phyloP scores from a whole-genome alignment of 2,888 invertebrate genomes.

The Dasypogon diadema region DNA sequence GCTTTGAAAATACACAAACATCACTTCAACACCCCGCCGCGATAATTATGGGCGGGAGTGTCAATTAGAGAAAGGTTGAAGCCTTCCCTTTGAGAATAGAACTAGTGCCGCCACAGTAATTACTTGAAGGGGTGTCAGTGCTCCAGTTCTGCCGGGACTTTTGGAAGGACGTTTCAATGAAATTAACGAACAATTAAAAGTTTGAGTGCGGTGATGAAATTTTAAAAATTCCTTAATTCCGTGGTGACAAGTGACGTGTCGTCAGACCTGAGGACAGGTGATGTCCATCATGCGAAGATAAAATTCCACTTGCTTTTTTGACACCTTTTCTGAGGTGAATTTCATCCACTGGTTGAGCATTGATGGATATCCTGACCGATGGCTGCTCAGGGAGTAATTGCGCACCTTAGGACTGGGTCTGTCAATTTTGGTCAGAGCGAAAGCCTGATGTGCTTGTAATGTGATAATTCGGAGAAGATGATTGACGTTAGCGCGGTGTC shows the following conservation, averaged over 20 bases:
- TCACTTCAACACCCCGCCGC: slow-evolving; percentile 44
- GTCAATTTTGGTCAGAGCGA: not conserved
- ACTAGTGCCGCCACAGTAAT: slow-evolving; percentile 24
- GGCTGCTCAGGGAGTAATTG: not conserved
- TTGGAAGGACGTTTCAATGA: not conserved
- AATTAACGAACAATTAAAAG: slow-evolving; percentile 16
- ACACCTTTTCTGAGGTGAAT: slow-evolving; percentile 12
- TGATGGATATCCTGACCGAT: not conserved
- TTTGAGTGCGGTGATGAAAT: slow-evolving; percentile 1
- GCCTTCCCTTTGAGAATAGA: slow-evolving; percentile 37
- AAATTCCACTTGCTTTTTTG: slow-evolving; percentile 3
- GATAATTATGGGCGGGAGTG: slow-evolving; percentile 49
- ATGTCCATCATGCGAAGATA: slow-evolving; percentile 3
- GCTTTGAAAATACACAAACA: slow-evolving; percentile 43
- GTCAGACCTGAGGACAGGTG: slow-evolving; percentile 11
- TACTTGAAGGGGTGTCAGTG: not conserved
- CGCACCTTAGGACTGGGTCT: not conserved
- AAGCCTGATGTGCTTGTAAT: not conserved
- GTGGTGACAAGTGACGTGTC: not conserved
- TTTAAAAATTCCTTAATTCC: slow-evolving; percentile 12
- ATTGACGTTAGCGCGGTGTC: slow-evolving; percentile 5
- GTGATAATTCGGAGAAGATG: slow-evolving; percentile 4
- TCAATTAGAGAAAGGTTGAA: slow-evolving; percentile 44
- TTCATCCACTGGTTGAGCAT: not conserved
- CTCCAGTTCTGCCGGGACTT: not conserved